A percentile compares a stretch with the other conserved stretches of the same genome.
Evolutionary conservation across 2,113 vertebrate genomes (phyloP).

Genomic region (Corvus moneduloides): DNA sequence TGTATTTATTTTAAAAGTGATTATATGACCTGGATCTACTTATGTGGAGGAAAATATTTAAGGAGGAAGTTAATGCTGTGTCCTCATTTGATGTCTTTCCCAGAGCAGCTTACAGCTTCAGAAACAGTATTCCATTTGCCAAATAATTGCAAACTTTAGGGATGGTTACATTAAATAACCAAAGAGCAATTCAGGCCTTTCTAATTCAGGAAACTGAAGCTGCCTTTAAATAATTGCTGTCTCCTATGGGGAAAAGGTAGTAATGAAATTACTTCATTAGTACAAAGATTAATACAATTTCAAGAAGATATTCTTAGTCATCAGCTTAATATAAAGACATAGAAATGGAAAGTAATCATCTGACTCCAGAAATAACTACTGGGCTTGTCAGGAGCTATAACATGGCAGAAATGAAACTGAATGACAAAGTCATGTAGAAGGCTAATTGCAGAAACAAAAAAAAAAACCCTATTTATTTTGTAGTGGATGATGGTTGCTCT

Average conservation of each 20-base stretch:
- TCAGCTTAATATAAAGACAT: background rate
- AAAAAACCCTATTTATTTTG: accelerated
- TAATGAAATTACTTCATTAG: constrained; percentile 12
- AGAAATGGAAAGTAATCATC: background rate
- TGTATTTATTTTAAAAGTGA: background rate
- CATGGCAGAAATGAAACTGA: background rate
- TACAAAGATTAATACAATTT: constrained; percentile 33
- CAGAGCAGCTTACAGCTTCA: background rate
- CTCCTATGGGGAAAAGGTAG: background rate
- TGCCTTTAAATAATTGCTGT: background rate
- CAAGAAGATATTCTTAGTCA: background rate
- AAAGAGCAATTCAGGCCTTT: background rate
- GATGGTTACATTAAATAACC: background rate
- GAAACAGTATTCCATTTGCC: background rate
- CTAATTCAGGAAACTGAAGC: background rate
- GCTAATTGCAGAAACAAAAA: background rate
- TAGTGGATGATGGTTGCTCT: background rate
- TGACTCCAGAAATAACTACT: background rate
- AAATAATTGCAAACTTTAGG: background rate
- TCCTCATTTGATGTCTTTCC: background rate
- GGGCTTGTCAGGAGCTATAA: background rate
- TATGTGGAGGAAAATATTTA: background rate
- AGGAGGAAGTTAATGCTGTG: background rate
- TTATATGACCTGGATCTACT: background rate
- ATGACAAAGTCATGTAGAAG: background rate